Percentiles rank a stretch among this genome's conserved stretches.
Conservation (phyloP, 1,140 invertebrate genomes). For the Drosophila simulans region DNA sequence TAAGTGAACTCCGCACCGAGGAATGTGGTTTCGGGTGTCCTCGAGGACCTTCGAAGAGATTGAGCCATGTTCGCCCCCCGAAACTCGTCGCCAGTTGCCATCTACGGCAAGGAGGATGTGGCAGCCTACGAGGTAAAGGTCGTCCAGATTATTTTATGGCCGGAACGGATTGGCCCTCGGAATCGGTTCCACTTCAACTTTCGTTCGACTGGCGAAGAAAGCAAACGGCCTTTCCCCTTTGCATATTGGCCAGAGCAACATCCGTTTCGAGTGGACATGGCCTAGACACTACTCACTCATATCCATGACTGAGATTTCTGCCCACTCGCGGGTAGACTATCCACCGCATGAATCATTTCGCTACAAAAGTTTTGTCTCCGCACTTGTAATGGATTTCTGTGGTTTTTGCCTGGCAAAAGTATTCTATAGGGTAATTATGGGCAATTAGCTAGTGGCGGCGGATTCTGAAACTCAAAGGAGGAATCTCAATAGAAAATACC, state of each 20-base stretch:
- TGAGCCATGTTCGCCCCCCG: conserved; percentile 81
- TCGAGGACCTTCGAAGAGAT: conserved; percentile 34
- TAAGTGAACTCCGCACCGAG: conserved; percentile 36
- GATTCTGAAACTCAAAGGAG: conserved; percentile 33
- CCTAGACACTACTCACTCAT: not conserved
- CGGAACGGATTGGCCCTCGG: conserved; percentile 1
- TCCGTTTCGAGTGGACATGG: conserved; percentile 41
- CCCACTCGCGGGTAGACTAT: conserved; percentile 24
- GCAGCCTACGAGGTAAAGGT: conserved; percentile 84
- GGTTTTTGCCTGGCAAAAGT: conserved; percentile 54
- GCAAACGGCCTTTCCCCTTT: conserved; percentile 23
- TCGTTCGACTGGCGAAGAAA: conserved; percentile 42
- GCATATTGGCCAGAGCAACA: conserved; percentile 40
- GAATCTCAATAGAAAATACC: conserved; percentile 39
- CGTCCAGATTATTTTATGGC: conserved; percentile 4
- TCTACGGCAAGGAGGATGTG: conserved; percentile 81
- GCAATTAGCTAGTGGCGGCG: conserved; percentile 57
- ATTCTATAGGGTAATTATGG: conserved; percentile 59
- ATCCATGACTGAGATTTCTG: conserved; percentile 16
- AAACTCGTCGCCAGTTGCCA: conserved; percentile 82
- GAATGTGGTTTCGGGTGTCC: conserved; percentile 54
- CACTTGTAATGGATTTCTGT: conserved; percentile 75
- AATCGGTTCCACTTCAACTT: conserved; percentile 42
- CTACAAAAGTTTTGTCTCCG: conserved; percentile 67
- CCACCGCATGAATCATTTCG: conserved; percentile 60